Percentiles rank a stretch among this genome's conserved stretches.
phyloP scores from a whole-genome alignment of 2,888 invertebrate species.

The Neocrepidodera transversa region DNA sequence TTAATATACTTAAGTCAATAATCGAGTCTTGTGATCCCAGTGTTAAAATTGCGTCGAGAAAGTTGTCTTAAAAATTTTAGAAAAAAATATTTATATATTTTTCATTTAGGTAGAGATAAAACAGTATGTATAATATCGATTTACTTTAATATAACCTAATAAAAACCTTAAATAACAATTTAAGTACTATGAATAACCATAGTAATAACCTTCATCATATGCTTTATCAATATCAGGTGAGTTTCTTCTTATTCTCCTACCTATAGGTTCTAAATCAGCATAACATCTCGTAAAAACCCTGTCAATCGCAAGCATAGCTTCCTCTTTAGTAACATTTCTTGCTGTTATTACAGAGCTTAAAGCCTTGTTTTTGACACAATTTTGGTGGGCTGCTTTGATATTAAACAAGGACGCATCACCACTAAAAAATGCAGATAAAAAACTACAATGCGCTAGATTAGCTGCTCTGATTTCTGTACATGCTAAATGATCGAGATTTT shows the following conservation, averaged over 20 bases:
- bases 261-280: conserved; percentile 90
- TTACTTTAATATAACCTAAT: too few relatives aligned
- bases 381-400: conserved; percentile 79
- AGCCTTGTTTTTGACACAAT: conserved; percentile 91
- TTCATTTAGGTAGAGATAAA: too few relatives aligned
- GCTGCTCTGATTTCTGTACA: conserved; percentile 96
- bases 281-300: conserved; percentile 92
- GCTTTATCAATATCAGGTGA: conserved; percentile 79
- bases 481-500: conserved; percentile 89
- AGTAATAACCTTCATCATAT: conserved; percentile 77
- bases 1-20: too few relatives aligned
- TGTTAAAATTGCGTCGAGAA: too few relatives aligned
- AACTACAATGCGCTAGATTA: conserved; percentile 92
- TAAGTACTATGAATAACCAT: conserved; percentile 80
- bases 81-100: too few relatives aligned
- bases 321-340: conserved; percentile 72
- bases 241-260: conserved; percentile 73
- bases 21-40: too few relatives aligned
- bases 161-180: too few relatives aligned
- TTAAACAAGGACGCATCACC: conserved; percentile 78
- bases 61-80: too few relatives aligned
- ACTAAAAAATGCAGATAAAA: conserved; percentile 78
- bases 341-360: conserved; percentile 83
- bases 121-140: too few relatives aligned
- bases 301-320: conserved; percentile 81